Evolutionary conservation across 2,113 vertebrate species (phyloP), one percentile per base, ranked within the genome.

Genomic region (Chlorodrepanis virens): DNA sequence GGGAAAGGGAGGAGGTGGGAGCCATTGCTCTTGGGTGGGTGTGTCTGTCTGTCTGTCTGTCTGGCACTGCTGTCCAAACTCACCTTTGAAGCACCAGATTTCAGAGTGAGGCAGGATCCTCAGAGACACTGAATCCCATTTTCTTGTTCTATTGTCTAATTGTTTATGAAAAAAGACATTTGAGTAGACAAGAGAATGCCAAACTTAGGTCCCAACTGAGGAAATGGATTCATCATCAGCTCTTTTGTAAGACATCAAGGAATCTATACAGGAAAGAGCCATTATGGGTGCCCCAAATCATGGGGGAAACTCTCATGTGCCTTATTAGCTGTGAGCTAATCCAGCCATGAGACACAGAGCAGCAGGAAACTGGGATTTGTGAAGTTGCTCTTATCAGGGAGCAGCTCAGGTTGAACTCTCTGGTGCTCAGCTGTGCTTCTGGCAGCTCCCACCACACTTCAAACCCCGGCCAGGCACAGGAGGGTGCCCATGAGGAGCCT

Each of bases 211-310:
- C 86, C 60, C 35, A 44, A 4, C 33, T 53, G 91, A 90, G 93
- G 91, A 95, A 95, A 81, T n/a, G 29, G 83, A 83, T 87, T 94
- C 68, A 44, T 80, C 83, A 65, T 81, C 79, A 74, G 65, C 18
- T 80, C 60, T 89, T 42, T 92, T 68, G 72, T 63, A 70, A 85
- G 71, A 77, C 63, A 80, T 83, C 67, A 88, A 93, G 91, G 83
- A 92, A 81, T 67, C 64, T 54, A 71, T 63, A 44, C 5, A 1
- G 52, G 68, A 89, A 29, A 89, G 47, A 83, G 45, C 42, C 54
- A 31, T 50, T 49, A 35, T 15, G 22, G 83, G 49, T 70, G 39
- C 50, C 79, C 53, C 59, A 93, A 90, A 77, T 35, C 33, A 59
- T 70, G 59, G 68, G 76, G 81, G 90, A 90, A 90, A 17, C 79